These are phyloP conservation scores for Grantiella picta DNA, from an alignment of 2,113 vertebrate genomes.

Conservation along the genomic window DNA sequence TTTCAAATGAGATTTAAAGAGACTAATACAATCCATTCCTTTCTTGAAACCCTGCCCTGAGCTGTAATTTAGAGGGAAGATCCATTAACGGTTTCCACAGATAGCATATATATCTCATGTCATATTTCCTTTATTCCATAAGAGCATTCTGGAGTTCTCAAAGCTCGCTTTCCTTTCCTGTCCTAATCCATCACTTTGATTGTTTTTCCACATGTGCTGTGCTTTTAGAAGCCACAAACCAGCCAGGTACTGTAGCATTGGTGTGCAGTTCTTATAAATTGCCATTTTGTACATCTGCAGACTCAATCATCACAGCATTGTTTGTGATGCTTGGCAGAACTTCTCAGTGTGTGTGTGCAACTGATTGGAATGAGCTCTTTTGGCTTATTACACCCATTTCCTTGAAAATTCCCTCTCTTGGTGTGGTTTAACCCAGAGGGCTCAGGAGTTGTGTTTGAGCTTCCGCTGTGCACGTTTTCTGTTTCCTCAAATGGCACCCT, in stretches of 20 bases:
- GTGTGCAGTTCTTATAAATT: constrained; percentile 61
- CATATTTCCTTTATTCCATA: constrained; percentile 45
- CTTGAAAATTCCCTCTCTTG: constrained; percentile 1
- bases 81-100: neutral
- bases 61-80: constrained; percentile 10
- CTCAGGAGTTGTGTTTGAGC: constrained; percentile 26
- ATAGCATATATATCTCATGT: constrained; percentile 15
- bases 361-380: constrained; percentile 46
- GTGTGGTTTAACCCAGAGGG: neutral
- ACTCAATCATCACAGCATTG: constrained; percentile 31
- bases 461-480: constrained; percentile 60
- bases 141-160: constrained; percentile 62
- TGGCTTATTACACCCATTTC: neutral
- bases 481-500: constrained; percentile 5
- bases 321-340: constrained; percentile 63
- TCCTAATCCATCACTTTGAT: constrained; percentile 77
- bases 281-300: constrained; percentile 48
- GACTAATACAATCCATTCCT: neutral
- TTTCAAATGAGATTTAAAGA: constrained; percentile 1
- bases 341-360: constrained; percentile 42
- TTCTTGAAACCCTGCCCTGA: neutral
- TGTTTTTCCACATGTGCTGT: constrained; percentile 80
- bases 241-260: constrained; percentile 84
- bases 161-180: constrained; percentile 56
- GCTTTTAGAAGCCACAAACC: constrained; percentile 88